Conservation (phyloP, 2,797 vertebrate species). For the Poeciliopsis infans region DNA sequence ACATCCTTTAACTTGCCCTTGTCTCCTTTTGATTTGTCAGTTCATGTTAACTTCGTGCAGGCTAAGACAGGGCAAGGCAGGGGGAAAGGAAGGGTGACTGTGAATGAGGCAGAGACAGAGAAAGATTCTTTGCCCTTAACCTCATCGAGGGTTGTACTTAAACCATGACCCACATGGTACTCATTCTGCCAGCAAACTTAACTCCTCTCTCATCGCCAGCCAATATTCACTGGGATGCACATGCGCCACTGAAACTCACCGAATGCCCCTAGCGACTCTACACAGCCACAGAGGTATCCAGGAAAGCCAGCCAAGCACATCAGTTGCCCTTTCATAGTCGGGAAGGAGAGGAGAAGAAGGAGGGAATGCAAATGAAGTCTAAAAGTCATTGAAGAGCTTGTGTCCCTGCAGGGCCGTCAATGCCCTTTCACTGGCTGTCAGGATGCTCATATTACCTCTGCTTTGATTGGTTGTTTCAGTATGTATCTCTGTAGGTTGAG, state of each 20-base stretch:
- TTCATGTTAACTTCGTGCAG: slow-evolving; percentile 74
- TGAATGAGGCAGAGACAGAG: slow-evolving; percentile 19
- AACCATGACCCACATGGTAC: slow-evolving; percentile 54
- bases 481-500: slow-evolving; percentile 23
- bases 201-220: slow-evolving; percentile 32
- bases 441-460: slow-evolving; percentile 53
- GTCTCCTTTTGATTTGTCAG: slow-evolving; percentile 72
- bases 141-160: slow-evolving; percentile 42
- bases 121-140: slow-evolving; percentile 35
- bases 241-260: slow-evolving; percentile 23
- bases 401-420: slow-evolving; percentile 74
- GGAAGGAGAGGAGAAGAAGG: slow-evolving; percentile 53
- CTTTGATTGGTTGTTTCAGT: slow-evolving; percentile 51
- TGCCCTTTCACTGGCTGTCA: slow-evolving; percentile 76
- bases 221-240: slow-evolving; percentile 44
- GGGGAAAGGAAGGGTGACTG: slow-evolving; percentile 12
- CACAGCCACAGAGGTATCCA: slow-evolving; percentile 49
- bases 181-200: slow-evolving; percentile 58
- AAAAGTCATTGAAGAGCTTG: slow-evolving; percentile 79
- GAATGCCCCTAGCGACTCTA: slow-evolving; percentile 32
- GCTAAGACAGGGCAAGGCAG: slow-evolving; percentile 44
- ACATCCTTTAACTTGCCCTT: slow-evolving; percentile 49
- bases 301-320: slow-evolving; percentile 69
- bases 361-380: slow-evolving; percentile 79
- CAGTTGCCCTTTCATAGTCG: slow-evolving; percentile 80